Conservation (phyloP, 30 jellyfish, hydroid and myxozoan genomes). For the Hydractinia echinata region DNA sequence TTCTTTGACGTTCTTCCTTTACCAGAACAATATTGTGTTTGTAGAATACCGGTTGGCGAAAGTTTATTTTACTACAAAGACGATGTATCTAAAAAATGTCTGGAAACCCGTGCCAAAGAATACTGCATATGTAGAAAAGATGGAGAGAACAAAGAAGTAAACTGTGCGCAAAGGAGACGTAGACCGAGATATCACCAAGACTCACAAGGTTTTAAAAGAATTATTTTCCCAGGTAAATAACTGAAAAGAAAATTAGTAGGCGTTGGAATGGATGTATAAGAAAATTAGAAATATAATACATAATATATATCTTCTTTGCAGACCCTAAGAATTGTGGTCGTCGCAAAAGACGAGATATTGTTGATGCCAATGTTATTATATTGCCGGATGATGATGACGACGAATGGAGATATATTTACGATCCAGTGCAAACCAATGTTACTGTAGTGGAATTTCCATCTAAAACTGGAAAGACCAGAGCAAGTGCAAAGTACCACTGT, state of each 20-base stretch:
- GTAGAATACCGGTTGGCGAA: constrained; percentile 10
- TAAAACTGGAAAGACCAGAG: constrained; percentile 46
- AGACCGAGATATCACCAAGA: constrained; percentile 51
- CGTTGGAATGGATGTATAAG: no score
- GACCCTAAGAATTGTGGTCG: constrained; percentile 58
- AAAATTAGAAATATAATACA: no score
- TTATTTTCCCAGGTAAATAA: constrained; percentile 52
- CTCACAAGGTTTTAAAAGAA: constrained; percentile 24
- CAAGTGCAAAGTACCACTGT: constrained; percentile 36
- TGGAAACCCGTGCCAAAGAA: constrained; percentile 48
- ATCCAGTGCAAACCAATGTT: constrained; percentile 14
- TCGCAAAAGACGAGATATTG: constrained; percentile 41
- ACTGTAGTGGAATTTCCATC: constrained; percentile 22
- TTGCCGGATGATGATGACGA: constrained; percentile 64
- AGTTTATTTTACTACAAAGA: constrained; percentile 62
- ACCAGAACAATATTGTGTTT: neutral
- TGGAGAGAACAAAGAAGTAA: constrained; percentile 43
- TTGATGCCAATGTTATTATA: constrained; percentile 37
- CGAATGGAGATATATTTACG: constrained; percentile 33
- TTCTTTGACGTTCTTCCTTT: no score
- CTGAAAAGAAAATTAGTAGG: no score
- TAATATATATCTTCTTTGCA: no score
- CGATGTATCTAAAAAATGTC: constrained; percentile 31
- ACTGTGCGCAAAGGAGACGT: constrained; percentile 50
- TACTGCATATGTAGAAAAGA: constrained; percentile 67